Evolutionary conservation across 2,797 vertebrate genomes (phyloP), one percentile per base, ranked within the genome.

Genomic region (Petrocephalus schoutedeni): DNA sequence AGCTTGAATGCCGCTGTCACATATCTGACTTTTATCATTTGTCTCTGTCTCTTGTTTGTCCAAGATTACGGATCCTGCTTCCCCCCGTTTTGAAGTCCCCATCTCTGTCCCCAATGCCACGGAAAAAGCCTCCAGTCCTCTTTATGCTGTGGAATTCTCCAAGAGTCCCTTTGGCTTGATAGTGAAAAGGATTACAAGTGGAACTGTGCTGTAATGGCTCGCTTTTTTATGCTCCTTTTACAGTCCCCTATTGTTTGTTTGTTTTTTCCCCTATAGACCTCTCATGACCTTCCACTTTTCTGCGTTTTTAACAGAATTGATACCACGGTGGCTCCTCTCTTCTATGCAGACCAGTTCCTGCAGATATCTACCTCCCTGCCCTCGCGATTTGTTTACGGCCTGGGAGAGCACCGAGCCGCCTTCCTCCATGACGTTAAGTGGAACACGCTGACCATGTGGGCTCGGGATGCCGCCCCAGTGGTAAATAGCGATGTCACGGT

Each of bases 261-360:
- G 41, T 53, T 58, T 32, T 80, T 74, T 80, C n/a, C 9, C 77
- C 19, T 49, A 21, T 53, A n/a, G 21, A 10, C 49, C 51, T 45
- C n/a, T 23, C 3, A 21, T 83, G 19, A 23, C 49, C 80, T 49
- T 23, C 53, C 3, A 21, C 10, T 21, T 45, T 23, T 14, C 49
- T 83, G 49, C 49, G 14, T 85, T 3, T 87, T 21, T 8, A 0
- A 80, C 54, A 97, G 96, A 85, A 80, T 98, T 90, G 97, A 98
- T 93, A 97, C 97, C 1, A 96, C 95, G 0, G 95, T 97, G 91
- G 96, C 97, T 57, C 97, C 97, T 1, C 94, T 98, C 90, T 96
- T 98, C 94, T 98, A 96, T 0, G 94, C 97, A 0, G 96, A 98
- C 91, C 97, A 98, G 94, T 98, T 98, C 92, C 96, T 98, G 71